phyloP scores from a whole-genome alignment of 2,888 invertebrate species.

The Aphidoletes aphidimyza region DNA sequence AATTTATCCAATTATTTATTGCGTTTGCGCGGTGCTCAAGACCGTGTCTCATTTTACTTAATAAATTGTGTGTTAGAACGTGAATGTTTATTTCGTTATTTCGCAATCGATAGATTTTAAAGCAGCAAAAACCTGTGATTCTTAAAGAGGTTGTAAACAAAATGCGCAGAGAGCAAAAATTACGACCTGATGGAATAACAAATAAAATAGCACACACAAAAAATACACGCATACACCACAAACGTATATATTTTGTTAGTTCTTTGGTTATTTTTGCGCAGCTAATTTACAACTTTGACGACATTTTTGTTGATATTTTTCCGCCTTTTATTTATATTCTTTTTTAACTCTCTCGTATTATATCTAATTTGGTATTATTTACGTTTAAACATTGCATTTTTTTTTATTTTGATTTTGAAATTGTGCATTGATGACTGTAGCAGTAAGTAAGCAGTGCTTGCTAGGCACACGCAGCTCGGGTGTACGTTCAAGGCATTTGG shows the following conservation, averaged over 20 bases:
- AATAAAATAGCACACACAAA: background rate
- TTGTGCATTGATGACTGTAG: too few species aligned
- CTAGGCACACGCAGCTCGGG: too few species aligned
- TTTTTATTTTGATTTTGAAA: background rate
- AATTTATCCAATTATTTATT: constrained; percentile 47
- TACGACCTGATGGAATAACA: background rate
- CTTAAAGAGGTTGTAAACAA: too few species aligned
- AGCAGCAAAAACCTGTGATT: too few species aligned
- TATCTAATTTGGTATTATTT: background rate
- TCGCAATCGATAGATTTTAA: too few species aligned
- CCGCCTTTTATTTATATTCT: background rate
- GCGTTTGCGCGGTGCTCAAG: background rate
- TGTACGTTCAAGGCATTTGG: too few species aligned
- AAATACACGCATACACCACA: too few species aligned
- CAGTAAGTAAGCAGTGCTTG: too few species aligned
- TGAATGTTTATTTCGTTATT: too few species aligned
- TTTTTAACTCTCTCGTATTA: background rate
- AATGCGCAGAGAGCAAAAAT: background rate
- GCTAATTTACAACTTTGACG: constrained; percentile 25
- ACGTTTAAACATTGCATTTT: background rate
- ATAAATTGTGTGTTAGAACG: background rate
- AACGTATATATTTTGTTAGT: background rate
- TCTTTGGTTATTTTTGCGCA: background rate
- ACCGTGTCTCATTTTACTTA: too few species aligned
- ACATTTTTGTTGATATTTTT: background rate